Evolutionary conservation across 2,888 invertebrate species (phyloP).

Genomic region (Phyllotreta striolata): DNA sequence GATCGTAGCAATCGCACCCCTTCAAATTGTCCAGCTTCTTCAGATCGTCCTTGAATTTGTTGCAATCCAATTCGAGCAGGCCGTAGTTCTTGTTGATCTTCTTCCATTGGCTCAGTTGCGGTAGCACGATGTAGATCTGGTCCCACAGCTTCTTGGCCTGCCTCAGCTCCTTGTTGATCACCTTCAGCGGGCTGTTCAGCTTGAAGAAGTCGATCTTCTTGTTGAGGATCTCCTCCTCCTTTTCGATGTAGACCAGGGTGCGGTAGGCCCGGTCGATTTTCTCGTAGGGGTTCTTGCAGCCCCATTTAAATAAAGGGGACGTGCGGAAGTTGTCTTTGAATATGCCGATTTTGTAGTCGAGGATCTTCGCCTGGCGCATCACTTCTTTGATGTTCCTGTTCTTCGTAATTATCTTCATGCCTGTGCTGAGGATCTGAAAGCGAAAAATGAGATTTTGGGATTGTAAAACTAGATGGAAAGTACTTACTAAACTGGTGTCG

Average conservation of each 20-base stretch:
- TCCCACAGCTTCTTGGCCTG: conserved; percentile 14
- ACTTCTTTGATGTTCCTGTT: conserved; percentile 3
- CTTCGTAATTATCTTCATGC: neutral
- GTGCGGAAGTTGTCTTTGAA: conserved; percentile 11
- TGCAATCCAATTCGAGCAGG: neutral
- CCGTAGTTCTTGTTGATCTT: neutral
- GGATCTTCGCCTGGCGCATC: conserved; percentile 7
- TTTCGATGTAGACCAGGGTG: neutral
- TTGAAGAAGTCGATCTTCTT: conserved; percentile 11
- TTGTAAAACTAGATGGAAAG: too few relatives aligned
- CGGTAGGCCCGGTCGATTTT: neutral
- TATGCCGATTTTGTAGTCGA: conserved; percentile 1
- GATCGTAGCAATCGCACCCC: conserved; percentile 3
- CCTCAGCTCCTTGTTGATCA: neutral
- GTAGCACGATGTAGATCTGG: neutral
- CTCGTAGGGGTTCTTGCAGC: conserved; percentile 1
- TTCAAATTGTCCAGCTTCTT: conserved; percentile 7
- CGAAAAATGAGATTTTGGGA: too few relatives aligned
- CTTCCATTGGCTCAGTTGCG: neutral
- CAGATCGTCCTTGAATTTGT: conserved; percentile 4
- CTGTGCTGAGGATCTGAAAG: too few relatives aligned
- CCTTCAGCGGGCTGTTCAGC: conserved; percentile 3
- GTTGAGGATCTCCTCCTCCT: neutral
- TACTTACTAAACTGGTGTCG: too few relatives aligned
- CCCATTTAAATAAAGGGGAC: conserved; percentile 3